A percentile compares a stretch with the other conserved stretches of the same genome.
Conservation (phyloP, 2,113 vertebrate species). For the Nematolebias whitei region DNA sequence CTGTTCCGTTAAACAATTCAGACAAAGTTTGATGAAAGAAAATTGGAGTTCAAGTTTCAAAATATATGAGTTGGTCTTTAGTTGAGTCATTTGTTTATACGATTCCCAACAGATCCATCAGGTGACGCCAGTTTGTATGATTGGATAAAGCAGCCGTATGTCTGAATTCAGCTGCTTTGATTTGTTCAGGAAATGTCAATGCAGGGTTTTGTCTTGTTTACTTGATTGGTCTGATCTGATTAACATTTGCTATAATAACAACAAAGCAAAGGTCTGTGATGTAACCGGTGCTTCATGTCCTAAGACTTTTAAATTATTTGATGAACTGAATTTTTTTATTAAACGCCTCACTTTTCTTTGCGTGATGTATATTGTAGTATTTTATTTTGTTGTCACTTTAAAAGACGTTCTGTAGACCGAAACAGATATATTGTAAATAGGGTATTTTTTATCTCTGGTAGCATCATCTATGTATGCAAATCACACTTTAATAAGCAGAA, state of each 20-base stretch:
- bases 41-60: neutral
- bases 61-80: neutral
- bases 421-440: too few species aligned
- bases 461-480: too few species aligned
- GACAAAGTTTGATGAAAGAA: neutral
- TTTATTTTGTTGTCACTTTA: neutral
- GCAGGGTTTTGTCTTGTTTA: neutral
- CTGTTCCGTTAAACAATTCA: neutral
- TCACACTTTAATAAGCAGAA: too few species aligned
- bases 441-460: too few species aligned
- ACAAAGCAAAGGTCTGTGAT: constrained; percentile 3
- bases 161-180: constrained; percentile 6
- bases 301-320: neutral
- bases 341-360: neutral
- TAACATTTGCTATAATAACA: constrained; percentile 5
- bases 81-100: neutral
- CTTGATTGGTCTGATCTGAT: neutral
- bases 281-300: neutral
- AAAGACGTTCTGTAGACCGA: too few species aligned
- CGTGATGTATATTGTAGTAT: neutral
- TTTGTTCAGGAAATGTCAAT: constrained; percentile 8
- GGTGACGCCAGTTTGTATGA: neutral
- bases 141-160: neutral
- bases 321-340: neutral
- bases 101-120: neutral